phyloP scores from a whole-genome alignment of 2,797 vertebrate species.

The Intellagama lesueurii region DNA sequence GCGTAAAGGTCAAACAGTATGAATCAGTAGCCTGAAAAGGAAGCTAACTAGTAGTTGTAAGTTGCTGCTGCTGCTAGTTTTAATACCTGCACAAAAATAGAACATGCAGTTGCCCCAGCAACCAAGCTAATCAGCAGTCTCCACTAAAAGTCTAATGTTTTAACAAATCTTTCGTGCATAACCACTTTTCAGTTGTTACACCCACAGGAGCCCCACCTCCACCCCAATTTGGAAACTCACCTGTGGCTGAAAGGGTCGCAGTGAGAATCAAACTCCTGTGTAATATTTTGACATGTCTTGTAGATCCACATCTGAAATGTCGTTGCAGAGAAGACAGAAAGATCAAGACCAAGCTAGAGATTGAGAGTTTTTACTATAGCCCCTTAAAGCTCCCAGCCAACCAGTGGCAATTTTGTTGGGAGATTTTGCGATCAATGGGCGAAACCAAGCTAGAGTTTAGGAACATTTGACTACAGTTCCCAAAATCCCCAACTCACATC shows the following conservation, averaged over 20 bases:
- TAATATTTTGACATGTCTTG: neutral
- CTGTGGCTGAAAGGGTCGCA: neutral
- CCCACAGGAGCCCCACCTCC: neutral
- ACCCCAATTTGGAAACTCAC: neutral
- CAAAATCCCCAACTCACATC: neutral
- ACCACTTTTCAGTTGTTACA: neutral
- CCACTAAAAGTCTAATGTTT: constrained; percentile 31
- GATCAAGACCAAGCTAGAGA: neutral
- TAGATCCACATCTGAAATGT: neutral
- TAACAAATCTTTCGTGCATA: constrained; percentile 13
- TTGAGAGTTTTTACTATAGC: neutral
- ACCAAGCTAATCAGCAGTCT: constrained; percentile 33
- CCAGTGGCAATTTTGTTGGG: no score
- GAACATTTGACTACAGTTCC: neutral
- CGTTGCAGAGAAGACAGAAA: neutral
- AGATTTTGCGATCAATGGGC: no score
- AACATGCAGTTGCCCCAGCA: constrained; percentile 47
- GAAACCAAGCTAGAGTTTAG: neutral
- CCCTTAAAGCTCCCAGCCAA: no score
- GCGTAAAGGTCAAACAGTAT: neutral
- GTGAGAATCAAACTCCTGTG: neutral
- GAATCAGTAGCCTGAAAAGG: constrained; percentile 4
- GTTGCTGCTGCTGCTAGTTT: constrained; percentile 9
- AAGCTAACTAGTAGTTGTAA: constrained; percentile 8
- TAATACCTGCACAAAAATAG: constrained; percentile 28